Base-by-base conservation (phyloP, 2,113 vertebrate species). In the Excalfactoria chinensis region DNA sequence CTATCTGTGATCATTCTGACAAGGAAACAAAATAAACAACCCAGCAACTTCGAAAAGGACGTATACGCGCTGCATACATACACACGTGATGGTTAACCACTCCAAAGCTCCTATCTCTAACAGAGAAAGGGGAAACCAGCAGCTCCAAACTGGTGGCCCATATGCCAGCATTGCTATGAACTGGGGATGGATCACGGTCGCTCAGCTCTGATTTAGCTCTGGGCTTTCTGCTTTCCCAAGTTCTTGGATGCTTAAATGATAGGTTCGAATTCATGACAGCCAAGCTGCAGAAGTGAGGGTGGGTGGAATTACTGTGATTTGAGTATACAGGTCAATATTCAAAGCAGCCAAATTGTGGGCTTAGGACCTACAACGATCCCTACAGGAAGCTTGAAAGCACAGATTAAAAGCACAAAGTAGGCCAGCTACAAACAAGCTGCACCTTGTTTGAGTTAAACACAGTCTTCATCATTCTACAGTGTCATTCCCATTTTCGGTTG, bases 11-110 rank as follows among this genome's bases (percentile, higher is more conserved):
- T 93, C 46, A 0, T 83, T 77, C 88, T 79, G 84, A 96, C 95
- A 94, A 91, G 89, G 84, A 32, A 87, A 56, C 74, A 90, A 72
- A 95, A 95, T 4, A 73, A 93, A 93, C 94, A 86, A 13, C 46
- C 40, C 76, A 25, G 78, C 43, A 82, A 60, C 86, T 84, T 49
- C 2, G 75, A 64, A 87, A 82, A 95, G 90, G 92, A 90, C 91
- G 16, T 1, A 60, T 16, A 7, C 53, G 30, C 22, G 4, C 62
- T 58, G 85, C 49, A 60, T 53, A 23, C 76, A 64, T 14, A 62
- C 69, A 64, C 73, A 16, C 3, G 18, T 4, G 60, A 49, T 0
- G 22, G 80, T 17, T 34, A 8, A 26, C 7, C 9, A 0, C 62
- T 35, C 56, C 4, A 1, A 7, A 62, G 80, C 67, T 72, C 44